Conservation (phyloP, 2,888 invertebrate genomes). For the Herminia tarsipennalis region DNA sequence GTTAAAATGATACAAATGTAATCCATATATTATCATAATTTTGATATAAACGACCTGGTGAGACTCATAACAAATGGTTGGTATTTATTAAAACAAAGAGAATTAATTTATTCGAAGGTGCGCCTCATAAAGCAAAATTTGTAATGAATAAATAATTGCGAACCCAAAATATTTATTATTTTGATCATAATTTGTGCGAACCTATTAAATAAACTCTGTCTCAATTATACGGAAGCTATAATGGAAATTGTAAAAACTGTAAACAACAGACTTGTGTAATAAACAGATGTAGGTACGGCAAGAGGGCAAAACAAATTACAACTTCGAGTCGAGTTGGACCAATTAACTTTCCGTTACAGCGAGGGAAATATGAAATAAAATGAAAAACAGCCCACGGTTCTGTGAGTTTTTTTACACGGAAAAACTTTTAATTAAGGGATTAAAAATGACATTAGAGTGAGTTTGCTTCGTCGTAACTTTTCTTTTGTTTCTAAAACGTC, state of each 20-base stretch:
- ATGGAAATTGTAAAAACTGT: constrained; percentile 58
- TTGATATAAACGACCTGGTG: constrained; percentile 18
- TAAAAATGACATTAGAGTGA: constrained; percentile 83
- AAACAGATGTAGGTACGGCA: constrained; percentile 76
- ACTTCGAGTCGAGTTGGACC: constrained; percentile 79
- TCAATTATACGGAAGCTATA: constrained; percentile 40
- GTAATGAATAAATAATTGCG: constrained; percentile 38
- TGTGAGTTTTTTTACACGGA: constrained; percentile 67
- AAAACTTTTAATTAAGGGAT: constrained; percentile 85
- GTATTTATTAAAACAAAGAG: constrained; percentile 31
- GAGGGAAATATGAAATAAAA: constrained; percentile 82
- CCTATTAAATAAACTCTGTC: constrained; percentile 12
- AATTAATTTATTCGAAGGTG: constrained; percentile 32
- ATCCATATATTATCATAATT: constrained; percentile 29
- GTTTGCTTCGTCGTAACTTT: constrained; percentile 75
- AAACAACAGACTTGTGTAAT: constrained; percentile 70
- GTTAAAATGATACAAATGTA: constrained; percentile 6
- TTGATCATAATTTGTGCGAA: constrained; percentile 20
- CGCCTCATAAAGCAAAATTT: constrained; percentile 24
- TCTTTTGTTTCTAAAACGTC: constrained; percentile 65
- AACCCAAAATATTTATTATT: constrained; percentile 31
- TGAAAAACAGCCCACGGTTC: constrained; percentile 76
- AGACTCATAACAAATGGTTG: constrained; percentile 15
- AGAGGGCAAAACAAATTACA: constrained; percentile 81
- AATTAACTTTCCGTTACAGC: constrained; percentile 84